These are phyloP conservation scores for Macrocentrus cingulum DNA, from an alignment of 1,140 invertebrate species.

Conservation along the genomic window DNA sequence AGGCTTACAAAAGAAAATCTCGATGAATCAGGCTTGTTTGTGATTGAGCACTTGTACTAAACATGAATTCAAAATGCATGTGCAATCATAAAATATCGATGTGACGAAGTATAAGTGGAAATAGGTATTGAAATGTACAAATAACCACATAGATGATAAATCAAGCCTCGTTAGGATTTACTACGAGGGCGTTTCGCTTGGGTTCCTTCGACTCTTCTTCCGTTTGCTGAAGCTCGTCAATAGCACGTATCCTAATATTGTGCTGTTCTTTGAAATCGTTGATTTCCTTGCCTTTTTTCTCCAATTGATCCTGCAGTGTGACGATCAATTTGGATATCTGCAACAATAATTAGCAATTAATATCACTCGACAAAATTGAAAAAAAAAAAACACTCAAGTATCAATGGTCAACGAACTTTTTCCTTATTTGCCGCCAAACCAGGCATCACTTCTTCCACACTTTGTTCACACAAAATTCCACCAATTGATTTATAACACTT, in stretches of 20 bases:
- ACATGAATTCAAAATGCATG: no score
- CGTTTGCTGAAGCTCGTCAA: slow-evolving; percentile 61
- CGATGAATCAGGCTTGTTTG: no score
- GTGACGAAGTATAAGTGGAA: no score
- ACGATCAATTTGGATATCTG: slow-evolving; percentile 77
- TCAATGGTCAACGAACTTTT: slow-evolving; percentile 61
- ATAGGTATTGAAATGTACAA: no score
- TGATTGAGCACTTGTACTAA: no score
- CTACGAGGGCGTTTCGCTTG: slow-evolving; percentile 61
- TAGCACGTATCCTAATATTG: slow-evolving; percentile 77
- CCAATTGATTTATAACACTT: slow-evolving; percentile 94
- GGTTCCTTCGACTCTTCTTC: slow-evolving; percentile 53
- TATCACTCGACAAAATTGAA: not conserved
- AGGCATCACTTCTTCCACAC: slow-evolving; percentile 88
- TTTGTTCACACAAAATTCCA: slow-evolving; percentile 89
- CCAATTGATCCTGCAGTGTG: slow-evolving; percentile 76
- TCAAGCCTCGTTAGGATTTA: slow-evolving; percentile 47
- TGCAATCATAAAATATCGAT: no score
- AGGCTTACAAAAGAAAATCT: no score
- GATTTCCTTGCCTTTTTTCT: slow-evolving; percentile 86
- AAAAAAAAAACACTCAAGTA: no score
- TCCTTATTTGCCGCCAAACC: slow-evolving; percentile 80
- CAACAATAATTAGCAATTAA: slow-evolving; percentile 32
- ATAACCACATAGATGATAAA: no score
- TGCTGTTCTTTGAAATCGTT: slow-evolving; percentile 92